A percentile compares a stretch with the other conserved stretches of the same genome.
Evolutionary conservation across 2,797 vertebrate genomes (phyloP).

Genomic region (Graptemys geographica): DNA sequence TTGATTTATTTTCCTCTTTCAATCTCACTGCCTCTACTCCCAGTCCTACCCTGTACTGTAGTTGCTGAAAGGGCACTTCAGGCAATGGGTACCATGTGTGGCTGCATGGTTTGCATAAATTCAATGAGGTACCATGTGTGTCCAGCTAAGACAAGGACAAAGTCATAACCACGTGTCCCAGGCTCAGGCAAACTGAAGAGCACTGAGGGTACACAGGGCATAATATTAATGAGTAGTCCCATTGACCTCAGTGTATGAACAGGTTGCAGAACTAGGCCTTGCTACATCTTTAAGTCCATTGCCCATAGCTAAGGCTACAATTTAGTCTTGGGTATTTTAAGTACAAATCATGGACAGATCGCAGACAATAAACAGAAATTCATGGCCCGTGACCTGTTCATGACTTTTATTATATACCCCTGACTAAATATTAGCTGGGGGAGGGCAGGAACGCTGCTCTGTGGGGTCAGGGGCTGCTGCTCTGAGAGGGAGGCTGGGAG

Average conservation of each 20-base stretch:
- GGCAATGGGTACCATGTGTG: not conserved
- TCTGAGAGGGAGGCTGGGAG: too few relatives aligned
- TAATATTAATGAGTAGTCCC: not conserved
- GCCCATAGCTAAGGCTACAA: not conserved
- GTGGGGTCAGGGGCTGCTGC: too few relatives aligned
- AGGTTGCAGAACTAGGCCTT: not conserved
- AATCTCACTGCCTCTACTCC: not conserved
- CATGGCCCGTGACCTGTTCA: too few relatives aligned
- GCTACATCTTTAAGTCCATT: not conserved
- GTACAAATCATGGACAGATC: too few relatives aligned
- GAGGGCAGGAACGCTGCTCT: too few relatives aligned
- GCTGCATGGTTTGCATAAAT: not conserved
- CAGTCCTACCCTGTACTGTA: not conserved
- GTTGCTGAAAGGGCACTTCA: not conserved
- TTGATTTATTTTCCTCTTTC: not conserved
- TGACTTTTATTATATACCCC: too few relatives aligned
- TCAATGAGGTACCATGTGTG: accelerated
- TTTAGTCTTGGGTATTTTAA: too few relatives aligned
- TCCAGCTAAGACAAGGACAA: not conserved
- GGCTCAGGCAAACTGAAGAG: not conserved
- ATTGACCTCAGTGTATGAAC: not conserved
- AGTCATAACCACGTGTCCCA: not conserved
- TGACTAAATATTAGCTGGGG: too few relatives aligned
- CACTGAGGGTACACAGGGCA: not conserved
- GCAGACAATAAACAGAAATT: too few relatives aligned